Evolutionary conservation across 2,113 vertebrate genomes (phyloP).

Genomic region (Chloropsis cyanopogon): DNA sequence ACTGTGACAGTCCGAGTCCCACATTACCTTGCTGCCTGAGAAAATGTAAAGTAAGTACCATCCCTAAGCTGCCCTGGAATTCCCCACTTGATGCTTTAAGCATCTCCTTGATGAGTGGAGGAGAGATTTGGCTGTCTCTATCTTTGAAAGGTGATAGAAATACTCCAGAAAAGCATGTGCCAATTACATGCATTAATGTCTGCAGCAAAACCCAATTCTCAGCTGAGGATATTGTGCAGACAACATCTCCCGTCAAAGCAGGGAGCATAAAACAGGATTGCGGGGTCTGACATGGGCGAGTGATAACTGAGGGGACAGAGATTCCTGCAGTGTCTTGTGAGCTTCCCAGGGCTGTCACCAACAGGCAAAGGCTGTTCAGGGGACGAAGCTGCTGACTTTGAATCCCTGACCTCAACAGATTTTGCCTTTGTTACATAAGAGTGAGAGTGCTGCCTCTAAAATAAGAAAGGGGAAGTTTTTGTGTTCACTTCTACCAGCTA

Average conservation of each 20-base stretch:
- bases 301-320: not conserved
- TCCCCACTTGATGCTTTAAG: slow-evolving; percentile 33
- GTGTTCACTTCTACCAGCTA: slow-evolving; percentile 16
- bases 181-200: slow-evolving; percentile 15
- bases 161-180: slow-evolving; percentile 46
- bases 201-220: not conserved
- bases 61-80: slow-evolving; percentile 20
- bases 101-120: slow-evolving; percentile 36
- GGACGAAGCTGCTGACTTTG: not conserved
- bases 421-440: slow-evolving; percentile 42
- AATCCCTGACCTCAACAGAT: slow-evolving; percentile 54
- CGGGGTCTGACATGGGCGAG: not conserved
- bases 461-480: slow-evolving; percentile 59
- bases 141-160: slow-evolving; percentile 46
- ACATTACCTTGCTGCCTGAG: slow-evolving; percentile 1
- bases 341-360: not conserved
- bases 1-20: not conserved
- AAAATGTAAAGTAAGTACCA: not conserved
- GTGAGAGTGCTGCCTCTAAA: slow-evolving; percentile 52
- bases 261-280: not conserved
- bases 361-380: not conserved
- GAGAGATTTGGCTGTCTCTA: not conserved
- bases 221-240: slow-evolving; percentile 8
- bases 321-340: not conserved
- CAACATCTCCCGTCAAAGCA: not conserved